Conservation (phyloP, 2,113 vertebrate genomes). For the Xerus inauris region DNA sequence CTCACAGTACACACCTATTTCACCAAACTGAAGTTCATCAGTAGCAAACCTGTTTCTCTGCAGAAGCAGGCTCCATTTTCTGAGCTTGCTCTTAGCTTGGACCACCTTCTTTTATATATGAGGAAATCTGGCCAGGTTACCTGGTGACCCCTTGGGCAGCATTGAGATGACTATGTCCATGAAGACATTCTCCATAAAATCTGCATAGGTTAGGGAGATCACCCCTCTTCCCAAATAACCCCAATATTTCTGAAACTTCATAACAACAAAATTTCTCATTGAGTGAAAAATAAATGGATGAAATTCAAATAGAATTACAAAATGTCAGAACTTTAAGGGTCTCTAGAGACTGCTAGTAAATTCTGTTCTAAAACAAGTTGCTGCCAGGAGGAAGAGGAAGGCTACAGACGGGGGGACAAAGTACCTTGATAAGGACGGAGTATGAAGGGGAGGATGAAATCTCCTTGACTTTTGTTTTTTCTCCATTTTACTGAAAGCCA, state of each 20-base stretch:
- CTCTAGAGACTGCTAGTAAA: constrained; percentile 39
- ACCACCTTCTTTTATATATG: not conserved
- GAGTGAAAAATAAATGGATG: constrained; percentile 49
- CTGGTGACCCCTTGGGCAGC: not conserved
- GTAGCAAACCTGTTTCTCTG: not conserved
- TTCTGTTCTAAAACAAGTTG: constrained; percentile 56
- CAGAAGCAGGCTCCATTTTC: not conserved
- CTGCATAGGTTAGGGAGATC: not conserved
- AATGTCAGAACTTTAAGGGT: constrained; percentile 34
- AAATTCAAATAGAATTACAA: constrained; percentile 59
- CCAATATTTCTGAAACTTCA: not conserved
- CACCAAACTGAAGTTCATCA: not conserved
- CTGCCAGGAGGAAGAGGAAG: constrained; percentile 27
- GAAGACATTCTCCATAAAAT: not conserved
- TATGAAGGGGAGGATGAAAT: not conserved
- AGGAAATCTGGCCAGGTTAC: not conserved
- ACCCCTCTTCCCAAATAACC: not conserved
- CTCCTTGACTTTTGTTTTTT: not conserved
- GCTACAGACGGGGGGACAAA: not conserved
- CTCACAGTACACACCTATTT: not conserved
- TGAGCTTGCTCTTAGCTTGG: not conserved
- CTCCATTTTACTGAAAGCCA: not conserved
- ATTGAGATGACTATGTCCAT: not conserved
- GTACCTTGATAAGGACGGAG: not conserved
- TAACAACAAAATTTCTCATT: constrained; percentile 23